A percentile compares a stretch with the other conserved stretches of the same genome.
Conservation (phyloP, 2,113 vertebrate genomes). For the Herpetotheres cachinnans region DNA sequence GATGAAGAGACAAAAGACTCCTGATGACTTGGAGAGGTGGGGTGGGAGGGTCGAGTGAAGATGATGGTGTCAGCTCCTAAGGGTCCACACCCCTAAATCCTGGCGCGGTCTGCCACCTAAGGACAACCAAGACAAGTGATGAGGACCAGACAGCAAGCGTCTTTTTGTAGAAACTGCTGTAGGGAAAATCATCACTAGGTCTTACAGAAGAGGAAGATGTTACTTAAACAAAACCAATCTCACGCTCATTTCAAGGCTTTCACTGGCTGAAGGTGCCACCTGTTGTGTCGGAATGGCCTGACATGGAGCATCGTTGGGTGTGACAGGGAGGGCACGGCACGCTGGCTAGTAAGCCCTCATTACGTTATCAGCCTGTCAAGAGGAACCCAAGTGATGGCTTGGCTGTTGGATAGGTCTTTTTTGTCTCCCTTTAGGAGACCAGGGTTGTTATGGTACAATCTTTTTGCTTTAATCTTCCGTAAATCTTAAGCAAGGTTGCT, state of each 20-base stretch:
- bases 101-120: background rate
- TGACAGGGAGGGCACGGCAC: accelerated
- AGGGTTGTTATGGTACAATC: accelerated
- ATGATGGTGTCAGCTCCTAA: background rate
- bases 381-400: background rate
- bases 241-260: accelerated
- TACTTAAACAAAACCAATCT: too few species aligned
- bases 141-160: background rate
- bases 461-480: background rate
- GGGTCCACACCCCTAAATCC: background rate
- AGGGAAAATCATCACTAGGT: background rate
- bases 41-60: background rate
- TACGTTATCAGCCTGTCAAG: accelerated
- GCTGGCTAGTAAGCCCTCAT: background rate
- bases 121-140: background rate
- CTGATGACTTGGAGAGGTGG: background rate
- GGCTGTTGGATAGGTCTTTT: background rate
- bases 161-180: background rate
- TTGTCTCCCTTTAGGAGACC: background rate
- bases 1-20: background rate
- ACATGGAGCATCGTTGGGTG: accelerated
- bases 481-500: background rate
- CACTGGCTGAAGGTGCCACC: accelerated
- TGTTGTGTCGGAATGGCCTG: background rate
- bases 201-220: background rate